Evolutionary conservation across 1,140 invertebrate species (phyloP), one percentile per base, ranked within the genome.

Genomic region (Drosophila ironensis): DNA sequence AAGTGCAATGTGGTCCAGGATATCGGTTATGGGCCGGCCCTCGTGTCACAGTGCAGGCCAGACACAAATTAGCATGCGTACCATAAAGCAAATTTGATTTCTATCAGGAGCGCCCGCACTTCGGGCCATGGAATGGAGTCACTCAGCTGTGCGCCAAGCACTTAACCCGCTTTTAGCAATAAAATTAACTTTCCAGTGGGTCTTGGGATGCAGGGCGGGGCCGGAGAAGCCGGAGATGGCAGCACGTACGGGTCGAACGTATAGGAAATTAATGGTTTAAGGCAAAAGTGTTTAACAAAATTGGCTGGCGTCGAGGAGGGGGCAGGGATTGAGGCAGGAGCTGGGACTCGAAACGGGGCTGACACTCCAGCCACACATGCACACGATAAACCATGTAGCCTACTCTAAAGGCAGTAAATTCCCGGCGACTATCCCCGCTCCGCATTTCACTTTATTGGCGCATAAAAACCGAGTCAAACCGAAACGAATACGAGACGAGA

Each of bases 191-290:
- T 63, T 64, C 48, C 50, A 70, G 14, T 78, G 63, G 78, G 77
- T 40, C 33, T 16, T 19, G 35, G 54, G 20, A 35, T 47, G 70
- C 38, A 12, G 28, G 46, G 37, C 24, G 24, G 28, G 14, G 12
- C 11, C 19, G 42, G n/a, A n/a, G n/a, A n/a, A n/a, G n/a, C n/a
- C n/a, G n/a, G n/a, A n/a, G n/a, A n/a, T n/a, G n/a, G 47, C 57
- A 81, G 51, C 76, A 81, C 67, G 77, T 82, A 76, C 77, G 56
- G 68, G 72, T 69, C 68, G 72, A 78, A 66, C 80, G 66, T 86
- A 86, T 86, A 86, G 80, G 63, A 88, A 88, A 88, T 88, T 88
- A 88, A 88, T 88, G 87, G 87, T 88, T 88, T 88, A 88, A 88
- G 87, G 82, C 81, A 88, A 88, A 88, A 88, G 82, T 88, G 87